These are phyloP conservation scores for Oxygymnocypris stewartii DNA, from an alignment of 2,113 vertebrate species.

Conservation along the genomic window DNA sequence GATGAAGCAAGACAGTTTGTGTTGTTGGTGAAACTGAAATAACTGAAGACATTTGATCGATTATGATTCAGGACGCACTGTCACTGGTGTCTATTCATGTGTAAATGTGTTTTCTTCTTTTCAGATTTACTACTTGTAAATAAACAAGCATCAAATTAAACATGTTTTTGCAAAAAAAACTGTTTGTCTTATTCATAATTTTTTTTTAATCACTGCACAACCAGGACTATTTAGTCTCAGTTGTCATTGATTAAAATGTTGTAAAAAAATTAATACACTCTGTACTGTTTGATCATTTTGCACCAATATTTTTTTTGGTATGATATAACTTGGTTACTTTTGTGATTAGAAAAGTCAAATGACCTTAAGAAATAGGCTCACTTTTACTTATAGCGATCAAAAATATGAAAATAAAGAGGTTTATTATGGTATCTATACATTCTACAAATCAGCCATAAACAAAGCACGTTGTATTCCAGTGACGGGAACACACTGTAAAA, in stretches of 20 bases:
- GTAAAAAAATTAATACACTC: no score
- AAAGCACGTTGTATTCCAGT: no score
- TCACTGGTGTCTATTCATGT: conserved; percentile 82
- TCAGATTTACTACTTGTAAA: conserved; percentile 99
- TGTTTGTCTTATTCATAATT: no score
- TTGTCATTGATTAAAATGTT: background rate
- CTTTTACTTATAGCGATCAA: background rate
- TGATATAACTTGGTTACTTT: no score
- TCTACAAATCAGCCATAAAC: background rate
- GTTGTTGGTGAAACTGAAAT: background rate
- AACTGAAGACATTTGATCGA: background rate
- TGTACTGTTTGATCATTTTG: no score
- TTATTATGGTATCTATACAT: background rate
- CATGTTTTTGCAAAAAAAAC: conserved; percentile 95
- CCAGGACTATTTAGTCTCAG: no score
- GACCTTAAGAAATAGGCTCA: background rate
- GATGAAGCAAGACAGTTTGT: conserved; percentile 73
- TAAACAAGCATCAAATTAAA: conserved; percentile 99
- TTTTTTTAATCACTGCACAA: background rate
- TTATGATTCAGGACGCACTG: conserved; percentile 48
- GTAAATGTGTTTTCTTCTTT: conserved; percentile 97
- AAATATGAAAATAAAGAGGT: background rate
- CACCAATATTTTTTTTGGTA: background rate
- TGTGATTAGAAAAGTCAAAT: background rate
- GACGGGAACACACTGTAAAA: no score